Percentiles rank a stretch among this genome's conserved stretches.
Conservation (phyloP, 2,888 invertebrate species). For the Melangyna quadrimaculata region DNA sequence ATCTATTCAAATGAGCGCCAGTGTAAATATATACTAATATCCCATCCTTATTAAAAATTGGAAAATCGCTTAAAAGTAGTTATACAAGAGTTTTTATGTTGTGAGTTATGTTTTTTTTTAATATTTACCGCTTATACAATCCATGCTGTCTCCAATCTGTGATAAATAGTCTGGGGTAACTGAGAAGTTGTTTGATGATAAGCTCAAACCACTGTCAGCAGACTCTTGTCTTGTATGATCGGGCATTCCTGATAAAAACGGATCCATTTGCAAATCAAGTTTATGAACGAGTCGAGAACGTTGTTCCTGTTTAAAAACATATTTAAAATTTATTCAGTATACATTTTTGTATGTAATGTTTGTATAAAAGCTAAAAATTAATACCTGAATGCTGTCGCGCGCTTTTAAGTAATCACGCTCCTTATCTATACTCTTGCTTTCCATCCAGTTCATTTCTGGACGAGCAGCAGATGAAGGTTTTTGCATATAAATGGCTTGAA, state of each 20-base stretch:
- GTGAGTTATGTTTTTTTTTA: neutral
- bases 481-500: constrained; percentile 80
- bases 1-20: too few species aligned
- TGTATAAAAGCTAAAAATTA: too few species aligned
- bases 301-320: constrained; percentile 40
- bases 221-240: constrained; percentile 97
- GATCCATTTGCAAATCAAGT: constrained; percentile 82
- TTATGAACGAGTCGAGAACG: constrained; percentile 59
- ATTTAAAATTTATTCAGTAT: too few species aligned
- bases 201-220: constrained; percentile 95
- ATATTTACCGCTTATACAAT: constrained; percentile 87
- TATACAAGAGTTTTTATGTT: neutral
- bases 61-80: too few species aligned
- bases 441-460: constrained; percentile 76
- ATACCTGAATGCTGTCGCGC: constrained; percentile 63
- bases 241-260: constrained; percentile 89
- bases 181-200: constrained; percentile 92
- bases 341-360: too few species aligned
- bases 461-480: constrained; percentile 76
- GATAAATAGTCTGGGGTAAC: constrained; percentile 96
- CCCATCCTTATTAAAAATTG: too few species aligned
- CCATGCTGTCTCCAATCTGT: constrained; percentile 95
- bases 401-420: constrained; percentile 92
- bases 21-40: too few species aligned
- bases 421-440: constrained; percentile 87